phyloP scores from a whole-genome alignment of 2,888 invertebrate species.

The Diloba caeruleocephala region DNA sequence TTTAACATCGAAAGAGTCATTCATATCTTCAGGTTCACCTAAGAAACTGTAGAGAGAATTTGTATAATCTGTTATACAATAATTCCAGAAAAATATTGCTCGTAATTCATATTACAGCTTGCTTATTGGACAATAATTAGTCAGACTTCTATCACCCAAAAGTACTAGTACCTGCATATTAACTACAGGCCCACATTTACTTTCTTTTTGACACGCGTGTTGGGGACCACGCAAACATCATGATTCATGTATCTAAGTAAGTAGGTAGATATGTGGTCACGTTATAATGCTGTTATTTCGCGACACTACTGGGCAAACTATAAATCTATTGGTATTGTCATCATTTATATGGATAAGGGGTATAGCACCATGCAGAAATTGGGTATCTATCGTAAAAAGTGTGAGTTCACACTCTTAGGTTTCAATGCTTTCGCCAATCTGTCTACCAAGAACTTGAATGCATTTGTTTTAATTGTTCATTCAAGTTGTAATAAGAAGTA shows the following conservation, averaged over 20 bases:
- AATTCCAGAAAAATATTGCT: neutral
- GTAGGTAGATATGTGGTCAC: slow-evolving; percentile 1
- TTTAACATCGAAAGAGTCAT: too few relatives aligned
- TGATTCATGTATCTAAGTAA: slow-evolving; percentile 2
- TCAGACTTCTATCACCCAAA: slow-evolving; percentile 30
- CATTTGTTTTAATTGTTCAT: too few relatives aligned
- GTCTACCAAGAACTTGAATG: too few relatives aligned
- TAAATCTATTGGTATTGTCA: neutral
- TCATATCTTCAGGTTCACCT: too few relatives aligned
- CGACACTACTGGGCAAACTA: neutral
- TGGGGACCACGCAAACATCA: slow-evolving; percentile 42
- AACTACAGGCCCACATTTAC: slow-evolving; percentile 16
- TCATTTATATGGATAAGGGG: too few relatives aligned
- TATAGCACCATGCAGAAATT: too few relatives aligned
- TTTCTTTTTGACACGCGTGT: slow-evolving; percentile 50
- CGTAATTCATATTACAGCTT: slow-evolving; percentile 24
- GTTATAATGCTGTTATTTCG: neutral
- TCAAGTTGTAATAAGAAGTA: too few relatives aligned
- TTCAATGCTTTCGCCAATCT: too few relatives aligned
- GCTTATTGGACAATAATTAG: slow-evolving; percentile 27
- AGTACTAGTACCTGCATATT: too few relatives aligned
- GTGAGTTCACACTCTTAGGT: too few relatives aligned
- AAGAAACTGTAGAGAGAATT: too few relatives aligned
- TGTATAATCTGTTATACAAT: neutral
- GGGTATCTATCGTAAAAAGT: too few relatives aligned